Evolutionary conservation across 2,113 vertebrate genomes (phyloP), one percentile per base, ranked within the genome.

Genomic region (Zosterops borbonicus): DNA sequence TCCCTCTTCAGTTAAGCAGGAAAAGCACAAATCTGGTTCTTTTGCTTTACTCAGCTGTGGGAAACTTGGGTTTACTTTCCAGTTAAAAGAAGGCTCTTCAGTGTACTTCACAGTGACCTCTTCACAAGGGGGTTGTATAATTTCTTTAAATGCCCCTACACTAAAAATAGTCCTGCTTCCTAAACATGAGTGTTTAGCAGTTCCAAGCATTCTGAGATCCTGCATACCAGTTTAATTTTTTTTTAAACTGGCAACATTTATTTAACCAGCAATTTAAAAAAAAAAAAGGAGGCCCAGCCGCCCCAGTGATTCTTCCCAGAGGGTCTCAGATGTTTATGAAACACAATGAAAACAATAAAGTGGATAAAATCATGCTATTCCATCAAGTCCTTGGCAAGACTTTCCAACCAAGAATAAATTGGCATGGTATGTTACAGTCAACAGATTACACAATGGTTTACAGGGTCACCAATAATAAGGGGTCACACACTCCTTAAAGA

Each of bases 161-260:
- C 92, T 96, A 96, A 96, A 97, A 96, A 96, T 95, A 97, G 85
- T 81, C 21, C 33, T n/a, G n/a, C 92, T 97, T 96, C 96, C 96
- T 94, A 95, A 94, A 91, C 75, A 88, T 73, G 88, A 86, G 22
- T 78, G 47, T 46, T 91, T 86, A 89, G 90, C 77, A 94, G 94
- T 95, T 95, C 89, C 94, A 95, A 68, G 84, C 92, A 92, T 94
- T 93, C 77, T 60, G 31, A 96, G 53, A 95, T 94, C 79, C 78
- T 82, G 82, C 79, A 95, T 91, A 95, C 94, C 88, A 84, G 79
- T 95, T 79, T 29, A 24, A 42, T 91, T 89, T 96, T 90, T 90
- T 95, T 92, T 90, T 11, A 17, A 95, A 83, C 86, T 94, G 94
- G 92, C 87, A 96, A 96, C 83, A 95, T 94, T 95, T 92, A 83